Percentiles rank a stretch among this genome's conserved stretches.
Conservation (phyloP, 2,113 vertebrate genomes). For the Notothenia coriiceps region DNA sequence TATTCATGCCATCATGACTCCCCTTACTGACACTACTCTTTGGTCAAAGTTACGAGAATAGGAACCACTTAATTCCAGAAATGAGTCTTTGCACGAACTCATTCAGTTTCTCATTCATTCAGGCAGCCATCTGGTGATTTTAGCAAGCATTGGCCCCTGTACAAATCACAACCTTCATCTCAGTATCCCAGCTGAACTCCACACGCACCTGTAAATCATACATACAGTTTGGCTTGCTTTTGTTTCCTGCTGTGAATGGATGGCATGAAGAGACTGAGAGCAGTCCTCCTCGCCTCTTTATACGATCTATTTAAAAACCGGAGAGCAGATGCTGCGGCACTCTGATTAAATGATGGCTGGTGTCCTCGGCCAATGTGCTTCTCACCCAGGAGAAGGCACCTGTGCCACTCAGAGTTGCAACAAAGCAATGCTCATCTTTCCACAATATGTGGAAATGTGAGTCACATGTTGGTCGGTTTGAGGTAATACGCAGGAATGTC, state of each 20-base stretch:
- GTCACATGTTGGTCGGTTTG: neutral
- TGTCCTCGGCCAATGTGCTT: slow-evolving; percentile 41
- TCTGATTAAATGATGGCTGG: slow-evolving; percentile 74
- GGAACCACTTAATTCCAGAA: slow-evolving; percentile 6
- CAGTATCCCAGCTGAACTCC: slow-evolving; percentile 52
- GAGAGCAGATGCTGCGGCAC: slow-evolving; percentile 64
- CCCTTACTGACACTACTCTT: slow-evolving; percentile 18
- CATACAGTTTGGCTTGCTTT: slow-evolving; percentile 35
- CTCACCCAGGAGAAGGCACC: slow-evolving; percentile 52
- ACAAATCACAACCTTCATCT: slow-evolving; percentile 56
- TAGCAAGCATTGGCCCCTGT: slow-evolving; percentile 22
- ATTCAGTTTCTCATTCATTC: slow-evolving; percentile 44
- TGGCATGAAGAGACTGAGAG: slow-evolving; percentile 30
- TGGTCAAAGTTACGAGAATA: slow-evolving; percentile 18
- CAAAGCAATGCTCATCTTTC: slow-evolving; percentile 20
- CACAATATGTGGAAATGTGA: neutral
- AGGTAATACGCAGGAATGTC: neutral
- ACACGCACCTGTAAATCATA: slow-evolving; percentile 59
- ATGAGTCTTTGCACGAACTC: slow-evolving; percentile 19
- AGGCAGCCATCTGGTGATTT: slow-evolving; percentile 62
- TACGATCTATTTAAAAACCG: slow-evolving; percentile 68
- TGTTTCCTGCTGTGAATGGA: slow-evolving; percentile 55
- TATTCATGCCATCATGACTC: slow-evolving; percentile 22
- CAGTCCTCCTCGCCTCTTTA: slow-evolving; percentile 62
- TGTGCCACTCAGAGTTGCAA: slow-evolving; percentile 38